Evolutionary conservation across 2,113 vertebrate species (phyloP).

Genomic region (Pomatostomus ruficeps): DNA sequence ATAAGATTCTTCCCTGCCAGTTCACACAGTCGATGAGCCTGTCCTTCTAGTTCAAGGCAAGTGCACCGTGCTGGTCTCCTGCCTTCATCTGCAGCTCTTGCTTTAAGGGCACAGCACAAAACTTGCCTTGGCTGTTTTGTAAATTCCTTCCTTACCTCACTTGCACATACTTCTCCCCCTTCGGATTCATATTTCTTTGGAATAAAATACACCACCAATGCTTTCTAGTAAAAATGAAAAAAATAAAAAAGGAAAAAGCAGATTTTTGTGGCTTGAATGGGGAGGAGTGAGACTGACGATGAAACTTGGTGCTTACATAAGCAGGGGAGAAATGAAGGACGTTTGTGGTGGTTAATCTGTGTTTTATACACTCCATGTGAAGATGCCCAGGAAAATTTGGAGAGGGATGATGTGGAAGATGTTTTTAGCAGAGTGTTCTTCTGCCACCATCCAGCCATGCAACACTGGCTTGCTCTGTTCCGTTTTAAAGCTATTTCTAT

Average conservation of each 20-base stretch:
- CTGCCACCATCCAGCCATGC: background rate
- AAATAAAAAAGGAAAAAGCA: background rate
- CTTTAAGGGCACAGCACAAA: background rate
- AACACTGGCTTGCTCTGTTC: background rate
- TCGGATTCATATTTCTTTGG: background rate
- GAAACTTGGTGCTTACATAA: background rate
- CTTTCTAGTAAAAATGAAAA: background rate
- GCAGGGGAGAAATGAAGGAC: background rate
- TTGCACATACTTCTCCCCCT: background rate
- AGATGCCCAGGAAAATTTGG: background rate
- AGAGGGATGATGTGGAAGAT: background rate
- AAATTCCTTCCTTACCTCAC: background rate
- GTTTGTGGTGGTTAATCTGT: background rate
- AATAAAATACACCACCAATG: background rate
- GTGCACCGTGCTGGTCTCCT: background rate
- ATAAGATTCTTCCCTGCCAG: background rate
- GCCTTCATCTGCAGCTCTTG: background rate
- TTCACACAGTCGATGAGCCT: background rate
- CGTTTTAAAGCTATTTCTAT: background rate
- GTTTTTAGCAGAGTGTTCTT: background rate
- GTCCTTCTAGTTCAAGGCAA: background rate
- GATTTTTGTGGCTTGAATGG: background rate
- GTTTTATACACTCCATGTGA: background rate
- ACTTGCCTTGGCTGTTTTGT: background rate
- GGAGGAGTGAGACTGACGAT: background rate